Conservation (phyloP, 2,888 invertebrate genomes). For the Leptogaster cylindrica region DNA sequence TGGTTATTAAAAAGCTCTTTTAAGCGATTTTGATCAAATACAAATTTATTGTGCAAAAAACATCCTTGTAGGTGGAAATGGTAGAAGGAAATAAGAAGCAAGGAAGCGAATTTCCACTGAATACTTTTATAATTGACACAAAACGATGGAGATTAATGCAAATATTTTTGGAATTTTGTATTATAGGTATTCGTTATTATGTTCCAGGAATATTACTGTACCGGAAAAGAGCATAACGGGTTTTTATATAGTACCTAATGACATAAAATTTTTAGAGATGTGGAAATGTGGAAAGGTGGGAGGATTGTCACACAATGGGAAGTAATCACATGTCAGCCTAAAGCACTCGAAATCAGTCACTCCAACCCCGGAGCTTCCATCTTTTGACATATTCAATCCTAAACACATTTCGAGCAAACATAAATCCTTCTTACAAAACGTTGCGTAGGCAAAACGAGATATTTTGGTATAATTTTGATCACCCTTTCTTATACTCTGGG, state of each 20-base stretch:
- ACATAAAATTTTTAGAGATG: constrained; percentile 19
- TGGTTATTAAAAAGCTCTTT: too few relatives aligned
- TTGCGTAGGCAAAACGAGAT: constrained; percentile 12
- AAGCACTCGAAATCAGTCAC: constrained; percentile 28
- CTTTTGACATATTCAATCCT: constrained; percentile 8
- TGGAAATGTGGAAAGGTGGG: constrained; percentile 7
- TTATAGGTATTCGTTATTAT: neutral
- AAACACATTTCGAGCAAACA: neutral
- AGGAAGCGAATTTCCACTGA: too few relatives aligned
- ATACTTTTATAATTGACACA: too few relatives aligned
- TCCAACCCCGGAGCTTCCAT: neutral
- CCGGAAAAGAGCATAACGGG: neutral
- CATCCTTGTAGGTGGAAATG: too few relatives aligned
- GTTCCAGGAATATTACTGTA: neutral
- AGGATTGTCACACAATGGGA: constrained; percentile 30
- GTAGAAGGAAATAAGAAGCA: too few relatives aligned
- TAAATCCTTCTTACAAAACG: neutral
- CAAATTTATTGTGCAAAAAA: too few relatives aligned
- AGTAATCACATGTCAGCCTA: constrained; percentile 33
- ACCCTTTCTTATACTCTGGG: constrained; percentile 31
- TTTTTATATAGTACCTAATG: neutral
- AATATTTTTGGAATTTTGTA: constrained; percentile 3
- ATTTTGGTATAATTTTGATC: constrained; percentile 31
- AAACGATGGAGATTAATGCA: too few relatives aligned
- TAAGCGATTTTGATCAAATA: too few relatives aligned